Percentiles rank a stretch among this genome's conserved stretches.
phyloP scores from a whole-genome alignment of 2,113 vertebrate species.

The Myocastor coypus region DNA sequence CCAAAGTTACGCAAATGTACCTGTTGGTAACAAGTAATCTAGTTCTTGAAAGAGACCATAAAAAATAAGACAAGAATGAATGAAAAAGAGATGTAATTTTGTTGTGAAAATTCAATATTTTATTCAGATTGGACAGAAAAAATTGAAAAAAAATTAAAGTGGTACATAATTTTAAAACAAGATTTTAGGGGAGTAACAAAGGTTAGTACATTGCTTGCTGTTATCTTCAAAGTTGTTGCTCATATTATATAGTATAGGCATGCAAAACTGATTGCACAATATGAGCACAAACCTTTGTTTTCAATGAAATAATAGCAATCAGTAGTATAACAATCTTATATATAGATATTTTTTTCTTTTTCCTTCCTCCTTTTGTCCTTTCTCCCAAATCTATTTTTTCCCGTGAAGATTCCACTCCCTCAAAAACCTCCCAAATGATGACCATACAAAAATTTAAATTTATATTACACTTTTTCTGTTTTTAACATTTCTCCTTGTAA shows the following conservation, averaged over 20 bases:
- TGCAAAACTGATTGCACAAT: too few relatives aligned
- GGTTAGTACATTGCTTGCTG: too few relatives aligned
- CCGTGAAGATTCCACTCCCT: background rate
- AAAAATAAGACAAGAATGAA: background rate
- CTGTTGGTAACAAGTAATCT: background rate
- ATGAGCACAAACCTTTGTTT: too few relatives aligned
- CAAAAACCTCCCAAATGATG: background rate
- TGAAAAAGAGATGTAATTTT: background rate
- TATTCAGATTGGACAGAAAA: background rate
- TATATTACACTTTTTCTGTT: conserved; percentile 7
- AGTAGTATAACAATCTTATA: too few relatives aligned
- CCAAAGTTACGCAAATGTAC: background rate
- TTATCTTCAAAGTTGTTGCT: too few relatives aligned
- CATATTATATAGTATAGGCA: too few relatives aligned
- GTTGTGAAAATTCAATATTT: conserved; percentile 2
- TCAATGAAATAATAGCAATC: too few relatives aligned
- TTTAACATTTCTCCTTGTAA: background rate
- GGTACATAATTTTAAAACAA: too few relatives aligned
- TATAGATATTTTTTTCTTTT: too few relatives aligned
- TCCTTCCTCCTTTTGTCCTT: too few relatives aligned
- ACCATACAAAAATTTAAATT: background rate
- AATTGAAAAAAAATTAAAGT: too few relatives aligned
- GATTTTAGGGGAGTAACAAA: too few relatives aligned
- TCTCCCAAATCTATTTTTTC: background rate
- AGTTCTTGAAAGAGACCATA: conserved; percentile 6